Base-by-base conservation (phyloP, 2,797 vertebrate genomes). In the Chromis chromis region DNA sequence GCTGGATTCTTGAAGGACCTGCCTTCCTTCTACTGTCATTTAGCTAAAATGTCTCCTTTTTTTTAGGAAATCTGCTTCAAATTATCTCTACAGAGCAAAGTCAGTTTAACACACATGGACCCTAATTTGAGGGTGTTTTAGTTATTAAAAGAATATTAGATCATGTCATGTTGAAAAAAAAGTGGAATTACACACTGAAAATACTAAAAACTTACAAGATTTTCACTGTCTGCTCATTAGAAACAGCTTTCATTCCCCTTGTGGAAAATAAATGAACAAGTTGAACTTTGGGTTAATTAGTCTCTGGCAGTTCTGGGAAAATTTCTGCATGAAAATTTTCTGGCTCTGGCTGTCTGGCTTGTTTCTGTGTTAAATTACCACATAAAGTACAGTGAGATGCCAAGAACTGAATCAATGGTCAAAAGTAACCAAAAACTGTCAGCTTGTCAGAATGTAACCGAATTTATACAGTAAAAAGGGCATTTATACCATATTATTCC, bases 241-340 rank as follows among this genome's bases (percentile, higher is more conserved):
- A 31, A 63, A 53, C 25, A 53, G 39, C 48, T 66, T 59, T 65
- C 22, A 46, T 70, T 63, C 31, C 48, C 54, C 52, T 54, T 24
- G 68, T 64, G 63, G 42, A 72, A 78, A 73, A 79, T 63, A 79
- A 78, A 70, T 75, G 59, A 79, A 73, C 53, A 57, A 69, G 59
- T 56, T 74, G 46, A 84, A 74, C 62, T 63, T 70, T 31, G 56
- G 64, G 64, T 79, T 85, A 76, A 86, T 87, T 65, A 68, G 54
- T 70, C 40, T 65, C 50, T 61, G 25, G 69, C 25, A 33, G 33
- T 54, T 63, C 44, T 36, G 39, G 39, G 31, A 8, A 50, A 33
- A 48, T 31, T n/a, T 52, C 36, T 31, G 48, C 14, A 69, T 71
- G 42, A 33, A 65, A 46, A 44, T 13, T 11, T 19, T 60, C 24